Evolutionary conservation across 2,888 invertebrate species (phyloP).

Genomic region (Xestia xanthographa): DNA sequence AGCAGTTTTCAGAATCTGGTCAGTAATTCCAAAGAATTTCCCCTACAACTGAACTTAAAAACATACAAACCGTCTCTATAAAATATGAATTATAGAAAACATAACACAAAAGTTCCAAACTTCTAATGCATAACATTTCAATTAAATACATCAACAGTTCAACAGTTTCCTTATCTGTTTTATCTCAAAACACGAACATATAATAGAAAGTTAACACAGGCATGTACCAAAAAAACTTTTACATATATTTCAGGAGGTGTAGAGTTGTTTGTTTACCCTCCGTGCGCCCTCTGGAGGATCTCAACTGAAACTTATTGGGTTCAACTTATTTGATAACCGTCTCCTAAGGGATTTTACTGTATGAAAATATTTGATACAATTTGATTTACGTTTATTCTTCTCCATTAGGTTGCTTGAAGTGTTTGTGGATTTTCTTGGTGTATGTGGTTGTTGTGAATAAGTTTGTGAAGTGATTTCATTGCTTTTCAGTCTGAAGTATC

Average conservation of each 20-base stretch:
- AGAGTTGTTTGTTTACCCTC: constrained; percentile 73
- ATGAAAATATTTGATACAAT: constrained; percentile 66
- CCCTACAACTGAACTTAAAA: too few species aligned
- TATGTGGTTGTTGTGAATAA: background rate
- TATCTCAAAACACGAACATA: constrained; percentile 39
- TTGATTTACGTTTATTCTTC: constrained; percentile 61
- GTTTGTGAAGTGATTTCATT: background rate
- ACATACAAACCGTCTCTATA: too few species aligned
- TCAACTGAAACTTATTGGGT: constrained; percentile 82
- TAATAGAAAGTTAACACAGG: constrained; percentile 48
- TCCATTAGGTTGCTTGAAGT: constrained; percentile 29
- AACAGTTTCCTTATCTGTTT: constrained; percentile 30
- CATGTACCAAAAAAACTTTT: constrained; percentile 59
- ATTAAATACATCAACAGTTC: constrained; percentile 14
- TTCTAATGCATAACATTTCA: background rate
- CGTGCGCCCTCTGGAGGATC: constrained; percentile 63
- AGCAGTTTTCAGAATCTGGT: too few species aligned
- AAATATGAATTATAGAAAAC: too few species aligned
- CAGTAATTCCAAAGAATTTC: too few species aligned
- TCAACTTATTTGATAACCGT: constrained; percentile 84
- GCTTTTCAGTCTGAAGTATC: background rate
- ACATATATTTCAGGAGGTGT: constrained; percentile 69
- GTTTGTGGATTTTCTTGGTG: constrained; percentile 18
- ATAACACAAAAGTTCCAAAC: background rate
- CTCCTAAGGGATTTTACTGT: constrained; percentile 59